Evolutionary conservation across 2,113 vertebrate genomes (phyloP).

Genomic region (Callopanchax toddi): DNA sequence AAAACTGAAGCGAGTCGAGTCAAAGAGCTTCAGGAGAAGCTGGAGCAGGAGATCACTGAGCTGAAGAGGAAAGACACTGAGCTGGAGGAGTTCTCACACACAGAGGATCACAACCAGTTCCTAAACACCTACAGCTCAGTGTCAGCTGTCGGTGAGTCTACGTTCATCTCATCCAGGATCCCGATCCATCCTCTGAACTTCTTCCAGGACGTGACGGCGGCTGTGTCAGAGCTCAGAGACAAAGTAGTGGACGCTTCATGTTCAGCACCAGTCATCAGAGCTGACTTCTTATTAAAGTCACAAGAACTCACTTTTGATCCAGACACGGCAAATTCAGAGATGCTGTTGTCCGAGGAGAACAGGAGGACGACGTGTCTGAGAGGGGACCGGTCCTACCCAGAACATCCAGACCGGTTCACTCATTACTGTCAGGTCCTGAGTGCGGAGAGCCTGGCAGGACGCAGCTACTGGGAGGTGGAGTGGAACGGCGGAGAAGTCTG

Average conservation of each 20-base stretch:
- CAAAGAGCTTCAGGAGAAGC: slow-evolving; percentile 4
- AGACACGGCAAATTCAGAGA: neutral
- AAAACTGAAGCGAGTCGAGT: slow-evolving; percentile 3
- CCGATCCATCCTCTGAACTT: neutral
- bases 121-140: slow-evolving; percentile 6
- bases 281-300: neutral
- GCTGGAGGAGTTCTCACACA: slow-evolving; percentile 12
- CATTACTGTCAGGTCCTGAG: neutral
- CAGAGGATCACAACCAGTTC: slow-evolving; percentile 12
- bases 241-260: neutral
- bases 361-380: neutral
- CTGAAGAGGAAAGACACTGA: slow-evolving; percentile 9
- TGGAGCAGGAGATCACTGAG: slow-evolving; percentile 14
- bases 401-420: neutral
- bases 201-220: slow-evolving; percentile 3
- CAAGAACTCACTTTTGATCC: neutral
- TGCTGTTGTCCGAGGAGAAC: neutral
- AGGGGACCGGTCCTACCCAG: neutral
- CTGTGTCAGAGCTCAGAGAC: neutral
- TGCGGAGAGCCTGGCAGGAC: neutral
- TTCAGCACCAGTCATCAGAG: neutral
- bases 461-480: slow-evolving; percentile 8
- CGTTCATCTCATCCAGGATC: neutral
- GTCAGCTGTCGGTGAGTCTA: neutral
- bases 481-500: neutral